A percentile compares a stretch with the other conserved stretches of the same genome.
Evolutionary conservation across 2,888 invertebrate species (phyloP).

Genomic region (Erebia palarica): DNA sequence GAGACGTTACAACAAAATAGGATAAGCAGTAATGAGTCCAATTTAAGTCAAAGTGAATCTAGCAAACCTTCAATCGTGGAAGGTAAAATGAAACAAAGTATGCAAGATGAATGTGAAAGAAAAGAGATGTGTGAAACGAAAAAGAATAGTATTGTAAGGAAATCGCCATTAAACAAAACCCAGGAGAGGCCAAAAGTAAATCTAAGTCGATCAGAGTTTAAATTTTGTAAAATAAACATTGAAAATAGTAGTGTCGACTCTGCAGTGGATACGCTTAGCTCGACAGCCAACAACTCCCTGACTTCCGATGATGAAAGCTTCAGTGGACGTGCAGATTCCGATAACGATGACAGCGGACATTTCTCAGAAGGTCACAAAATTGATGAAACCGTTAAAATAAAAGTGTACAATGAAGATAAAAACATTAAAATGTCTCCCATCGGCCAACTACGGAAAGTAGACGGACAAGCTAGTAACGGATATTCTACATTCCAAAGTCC

Average conservation of each 20-base stretch:
- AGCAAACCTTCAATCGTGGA: slow-evolving; percentile 74
- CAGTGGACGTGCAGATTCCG: slow-evolving; percentile 81
- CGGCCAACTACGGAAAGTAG: slow-evolving; percentile 70
- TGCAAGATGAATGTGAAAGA: slow-evolving; percentile 73
- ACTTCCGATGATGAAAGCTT: slow-evolving; percentile 79
- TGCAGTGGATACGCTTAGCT: slow-evolving; percentile 82
- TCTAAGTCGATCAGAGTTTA: slow-evolving; percentile 77
- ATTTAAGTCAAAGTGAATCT: slow-evolving; percentile 59
- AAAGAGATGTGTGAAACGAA: slow-evolving; percentile 73
- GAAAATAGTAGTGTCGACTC: slow-evolving; percentile 77
- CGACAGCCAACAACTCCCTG: slow-evolving; percentile 78
- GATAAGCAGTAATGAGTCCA: slow-evolving; percentile 68
- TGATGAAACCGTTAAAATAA: slow-evolving; percentile 79
- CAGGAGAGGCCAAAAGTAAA: slow-evolving; percentile 86
- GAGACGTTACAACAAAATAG: slow-evolving; percentile 87
- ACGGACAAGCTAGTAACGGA: slow-evolving; percentile 70
- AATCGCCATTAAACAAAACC: slow-evolving; percentile 85
- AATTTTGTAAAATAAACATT: slow-evolving; percentile 79
- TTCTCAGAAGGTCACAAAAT: slow-evolving; percentile 76
- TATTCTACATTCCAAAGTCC: slow-evolving; percentile 78
- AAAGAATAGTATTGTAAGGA: slow-evolving; percentile 78
- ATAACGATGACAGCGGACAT: slow-evolving; percentile 81
- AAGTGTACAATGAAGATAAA: slow-evolving; percentile 77
- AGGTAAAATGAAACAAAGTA: slow-evolving; percentile 74
- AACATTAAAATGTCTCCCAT: slow-evolving; percentile 73